These are phyloP conservation scores for Anisognathus igniventris DNA, from an alignment of 2,797 vertebrate genomes.

Conservation along the genomic window DNA sequence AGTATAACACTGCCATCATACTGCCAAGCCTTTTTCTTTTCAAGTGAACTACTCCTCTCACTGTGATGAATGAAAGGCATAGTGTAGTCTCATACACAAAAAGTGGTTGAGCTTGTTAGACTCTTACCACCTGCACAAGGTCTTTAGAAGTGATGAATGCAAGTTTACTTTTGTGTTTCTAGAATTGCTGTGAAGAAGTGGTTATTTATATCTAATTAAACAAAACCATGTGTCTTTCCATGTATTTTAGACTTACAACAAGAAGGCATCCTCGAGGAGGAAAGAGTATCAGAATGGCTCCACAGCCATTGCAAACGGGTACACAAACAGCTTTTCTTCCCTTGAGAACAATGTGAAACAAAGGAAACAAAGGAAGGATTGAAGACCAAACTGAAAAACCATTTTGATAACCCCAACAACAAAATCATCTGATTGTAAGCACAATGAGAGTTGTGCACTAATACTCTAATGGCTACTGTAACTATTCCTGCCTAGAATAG, in stretches of 20 bases:
- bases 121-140: background rate
- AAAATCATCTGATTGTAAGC: conserved; percentile 76
- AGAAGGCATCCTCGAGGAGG: conserved; percentile 76
- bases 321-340: conserved; percentile 80
- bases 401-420: conserved; percentile 62
- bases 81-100: background rate
- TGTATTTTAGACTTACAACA: conserved; percentile 88
- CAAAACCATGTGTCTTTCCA: background rate
- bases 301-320: conserved; percentile 77
- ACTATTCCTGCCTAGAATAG: conserved; percentile 77
- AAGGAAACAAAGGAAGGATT: conserved; percentile 87
- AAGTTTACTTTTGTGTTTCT: background rate
- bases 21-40: background rate
- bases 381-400: conserved; percentile 67
- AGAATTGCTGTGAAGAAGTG: background rate
- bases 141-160: background rate
- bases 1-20: background rate
- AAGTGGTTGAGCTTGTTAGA: background rate
- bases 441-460: conserved; percentile 75
- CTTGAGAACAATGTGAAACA: conserved; percentile 75
- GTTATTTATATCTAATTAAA: conserved; percentile 1
- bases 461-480: conserved; percentile 77
- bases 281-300: conserved; percentile 87
- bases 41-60: background rate
- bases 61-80: background rate